These are phyloP conservation scores for Phyllostomus hastatus DNA, from an alignment of 2,113 vertebrate species.

Conservation along the genomic window DNA sequence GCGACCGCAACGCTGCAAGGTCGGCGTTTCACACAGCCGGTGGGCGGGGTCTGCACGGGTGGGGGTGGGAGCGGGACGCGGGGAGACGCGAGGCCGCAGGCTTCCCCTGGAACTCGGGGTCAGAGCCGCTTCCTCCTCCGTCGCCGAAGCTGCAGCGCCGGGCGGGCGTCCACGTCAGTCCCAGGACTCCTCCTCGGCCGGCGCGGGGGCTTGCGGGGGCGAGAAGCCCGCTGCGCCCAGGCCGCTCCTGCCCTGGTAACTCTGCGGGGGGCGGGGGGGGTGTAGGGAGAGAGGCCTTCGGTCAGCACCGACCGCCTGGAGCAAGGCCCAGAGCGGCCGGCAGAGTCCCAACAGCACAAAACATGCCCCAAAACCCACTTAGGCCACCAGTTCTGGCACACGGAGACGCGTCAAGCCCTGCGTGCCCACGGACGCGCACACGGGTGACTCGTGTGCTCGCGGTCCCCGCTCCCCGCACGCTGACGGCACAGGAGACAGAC, in stretches of 20 bases:
- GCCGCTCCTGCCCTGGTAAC: slow-evolving; percentile 58
- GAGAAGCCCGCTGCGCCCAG: slow-evolving; percentile 48
- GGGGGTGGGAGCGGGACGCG: slow-evolving; percentile 50
- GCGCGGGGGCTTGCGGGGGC: slow-evolving; percentile 39
- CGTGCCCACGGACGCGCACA: neutral
- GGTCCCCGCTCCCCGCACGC: neutral
- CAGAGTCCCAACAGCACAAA: neutral
- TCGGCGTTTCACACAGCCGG: slow-evolving; percentile 43
- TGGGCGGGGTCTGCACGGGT: slow-evolving; percentile 41
- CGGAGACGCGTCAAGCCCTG: neutral
- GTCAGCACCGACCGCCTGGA: neutral
- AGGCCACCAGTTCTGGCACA: neutral
- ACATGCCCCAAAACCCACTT: neutral
- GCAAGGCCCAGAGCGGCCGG: neutral
- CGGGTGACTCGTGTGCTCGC: neutral
- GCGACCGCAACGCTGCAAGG: slow-evolving; percentile 45
- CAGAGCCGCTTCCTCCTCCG: slow-evolving; percentile 59
- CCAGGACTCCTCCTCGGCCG: slow-evolving; percentile 78
- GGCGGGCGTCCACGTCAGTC: slow-evolving; percentile 70
- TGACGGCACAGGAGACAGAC: neutral
- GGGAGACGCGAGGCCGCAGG: slow-evolving; percentile 36
- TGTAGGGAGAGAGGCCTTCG: too few species aligned
- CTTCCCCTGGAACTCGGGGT: slow-evolving; percentile 63
- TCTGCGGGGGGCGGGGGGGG: slow-evolving; percentile 60
- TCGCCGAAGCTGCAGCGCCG: slow-evolving; percentile 37